Conservation (phyloP, 2,888 invertebrate species). For the Patella caerulea region DNA sequence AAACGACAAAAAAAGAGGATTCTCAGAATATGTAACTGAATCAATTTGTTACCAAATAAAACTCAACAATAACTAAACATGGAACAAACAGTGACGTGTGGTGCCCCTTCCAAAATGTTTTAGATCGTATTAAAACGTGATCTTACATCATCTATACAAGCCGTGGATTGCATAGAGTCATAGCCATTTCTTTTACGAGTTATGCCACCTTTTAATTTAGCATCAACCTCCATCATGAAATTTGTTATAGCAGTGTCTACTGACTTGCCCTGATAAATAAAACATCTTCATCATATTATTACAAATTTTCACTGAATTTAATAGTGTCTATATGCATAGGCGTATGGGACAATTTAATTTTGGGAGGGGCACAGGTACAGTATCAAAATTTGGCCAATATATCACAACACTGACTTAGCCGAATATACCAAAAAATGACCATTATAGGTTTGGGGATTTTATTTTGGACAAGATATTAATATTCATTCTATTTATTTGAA, state of each 20-base stretch:
- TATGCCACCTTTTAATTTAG: neutral
- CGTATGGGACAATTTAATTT: too few species aligned
- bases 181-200: constrained; percentile 4
- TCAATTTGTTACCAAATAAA: neutral
- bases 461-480: too few species aligned
- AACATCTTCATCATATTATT: neutral
- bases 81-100: neutral
- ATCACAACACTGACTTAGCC: too few species aligned
- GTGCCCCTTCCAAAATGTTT: neutral
- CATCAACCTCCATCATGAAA: neutral
- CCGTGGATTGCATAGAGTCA: neutral
- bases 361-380: too few species aligned
- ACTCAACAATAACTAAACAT: neutral
- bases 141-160: too few species aligned
- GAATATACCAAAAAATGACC: too few species aligned
- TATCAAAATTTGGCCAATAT: too few species aligned
- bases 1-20: constrained; percentile 1
- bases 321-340: too few species aligned
- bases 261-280: neutral
- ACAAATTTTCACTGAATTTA: too few species aligned
- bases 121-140: too few species aligned
- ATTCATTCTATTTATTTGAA: too few species aligned
- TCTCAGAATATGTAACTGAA: constrained; percentile 4
- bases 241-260: neutral
- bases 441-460: too few species aligned